Percentiles rank a stretch among this genome's conserved stretches.
phyloP scores from a whole-genome alignment of 2,888 invertebrate genomes.

The Himalopsyche japonica region DNA sequence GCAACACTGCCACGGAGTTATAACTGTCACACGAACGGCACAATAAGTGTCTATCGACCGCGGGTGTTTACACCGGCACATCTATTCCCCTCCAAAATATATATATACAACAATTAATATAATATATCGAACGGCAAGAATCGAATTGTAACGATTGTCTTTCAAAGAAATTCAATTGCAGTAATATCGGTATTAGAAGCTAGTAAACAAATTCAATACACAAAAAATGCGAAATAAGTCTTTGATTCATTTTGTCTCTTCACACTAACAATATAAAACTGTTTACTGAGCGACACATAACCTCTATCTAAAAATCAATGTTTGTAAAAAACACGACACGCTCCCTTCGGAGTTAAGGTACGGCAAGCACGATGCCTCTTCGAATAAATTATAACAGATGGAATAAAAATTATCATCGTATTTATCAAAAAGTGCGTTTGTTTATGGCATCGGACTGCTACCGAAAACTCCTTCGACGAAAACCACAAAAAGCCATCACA shows the following conservation, averaged over 20 bases:
- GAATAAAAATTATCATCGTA: not conserved
- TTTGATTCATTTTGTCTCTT: not conserved
- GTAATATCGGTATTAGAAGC: not conserved
- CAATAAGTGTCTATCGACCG: not conserved
- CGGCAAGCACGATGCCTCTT: not conserved
- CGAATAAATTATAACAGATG: not conserved
- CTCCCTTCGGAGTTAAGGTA: not conserved
- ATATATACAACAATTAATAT: not conserved
- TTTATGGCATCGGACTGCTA: not conserved
- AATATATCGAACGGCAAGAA: not conserved
- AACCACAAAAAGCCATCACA: not conserved
- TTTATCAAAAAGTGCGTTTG: not conserved
- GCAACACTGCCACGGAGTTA: not conserved
- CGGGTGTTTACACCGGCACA: not conserved
- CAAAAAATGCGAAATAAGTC: constrained; percentile 1
- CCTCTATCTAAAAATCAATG: not conserved
- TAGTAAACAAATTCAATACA: not conserved
- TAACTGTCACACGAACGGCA: not conserved
- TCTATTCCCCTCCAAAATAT: not conserved
- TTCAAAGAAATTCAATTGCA: not conserved
- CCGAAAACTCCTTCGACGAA: not conserved
- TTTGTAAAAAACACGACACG: not conserved
- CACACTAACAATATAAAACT: not conserved
- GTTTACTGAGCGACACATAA: constrained; percentile 1
- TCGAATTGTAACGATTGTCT: not conserved